phyloP scores from a whole-genome alignment of 2,797 vertebrate species.

The Sebastiscus albofasciatus region DNA sequence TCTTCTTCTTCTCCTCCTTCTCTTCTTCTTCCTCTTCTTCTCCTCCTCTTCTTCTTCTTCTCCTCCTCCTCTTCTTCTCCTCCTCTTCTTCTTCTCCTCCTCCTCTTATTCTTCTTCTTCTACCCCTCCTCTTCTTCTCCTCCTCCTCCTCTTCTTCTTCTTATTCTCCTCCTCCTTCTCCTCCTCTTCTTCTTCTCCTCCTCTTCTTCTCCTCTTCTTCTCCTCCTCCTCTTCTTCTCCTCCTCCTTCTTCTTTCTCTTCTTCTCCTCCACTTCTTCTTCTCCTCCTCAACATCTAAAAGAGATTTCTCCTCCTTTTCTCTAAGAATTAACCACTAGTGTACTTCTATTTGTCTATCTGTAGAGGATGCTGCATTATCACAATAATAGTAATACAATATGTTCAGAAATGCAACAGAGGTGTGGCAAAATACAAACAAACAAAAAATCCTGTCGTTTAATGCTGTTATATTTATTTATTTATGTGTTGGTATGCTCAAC shows the following conservation, averaged over 20 bases:
- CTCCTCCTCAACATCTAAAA: background rate
- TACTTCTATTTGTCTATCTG: background rate
- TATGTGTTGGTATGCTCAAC: background rate
- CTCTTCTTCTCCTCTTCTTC: no score
- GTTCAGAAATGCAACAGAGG: background rate
- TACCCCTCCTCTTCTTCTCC: no score
- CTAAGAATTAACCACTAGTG: background rate
- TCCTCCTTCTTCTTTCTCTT: no score
- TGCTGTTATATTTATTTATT: background rate
- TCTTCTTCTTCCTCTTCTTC: no score
- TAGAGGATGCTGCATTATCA: background rate
- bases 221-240: rapidly evolving
- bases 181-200: no score
- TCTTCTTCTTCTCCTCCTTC: no score
- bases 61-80: no score
- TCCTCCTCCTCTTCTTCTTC: no score
- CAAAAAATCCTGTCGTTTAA: background rate
- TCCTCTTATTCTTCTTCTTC: no score
- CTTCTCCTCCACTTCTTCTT: rapidly evolving
- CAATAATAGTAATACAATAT: background rate
- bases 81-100: no score
- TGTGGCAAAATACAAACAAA: background rate
- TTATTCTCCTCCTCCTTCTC: no score
- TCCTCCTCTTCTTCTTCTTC: no score
- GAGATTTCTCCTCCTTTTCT: background rate